Percentiles rank a stretch among this genome's conserved stretches.
These are phyloP conservation scores for Anabacerthia variegaticeps DNA, from an alignment of 2,797 vertebrate genomes.

Conservation along the genomic window DNA sequence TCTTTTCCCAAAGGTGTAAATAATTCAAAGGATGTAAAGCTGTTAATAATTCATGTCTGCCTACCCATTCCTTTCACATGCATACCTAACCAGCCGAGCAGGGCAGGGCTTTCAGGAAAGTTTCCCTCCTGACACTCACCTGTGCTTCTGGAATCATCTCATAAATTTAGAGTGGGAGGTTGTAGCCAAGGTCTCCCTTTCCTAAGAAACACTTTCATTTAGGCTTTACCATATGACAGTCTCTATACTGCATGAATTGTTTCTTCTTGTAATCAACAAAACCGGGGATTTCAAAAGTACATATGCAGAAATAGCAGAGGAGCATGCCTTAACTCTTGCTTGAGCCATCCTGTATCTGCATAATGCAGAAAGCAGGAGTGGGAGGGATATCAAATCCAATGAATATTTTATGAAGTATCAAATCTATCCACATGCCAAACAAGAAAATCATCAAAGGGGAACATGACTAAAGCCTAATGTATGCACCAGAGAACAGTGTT, in stretches of 20 bases:
- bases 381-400: background rate
- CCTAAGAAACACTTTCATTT: background rate
- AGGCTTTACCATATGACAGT: background rate
- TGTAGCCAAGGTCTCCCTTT: background rate
- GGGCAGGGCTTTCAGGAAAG: background rate
- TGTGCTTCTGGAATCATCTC: background rate
- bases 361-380: background rate
- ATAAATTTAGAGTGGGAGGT: background rate
- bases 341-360: background rate
- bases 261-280: background rate
- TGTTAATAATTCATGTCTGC: background rate
- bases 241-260: background rate
- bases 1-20: background rate
- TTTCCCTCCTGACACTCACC: background rate
- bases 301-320: background rate
- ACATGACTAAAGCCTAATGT: background rate
- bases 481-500: background rate
- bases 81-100: background rate
- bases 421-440: background rate
- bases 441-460: background rate
- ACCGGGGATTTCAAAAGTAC: background rate
- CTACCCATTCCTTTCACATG: background rate
- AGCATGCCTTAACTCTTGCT: background rate
- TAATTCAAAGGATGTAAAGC: background rate
- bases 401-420: conserved; percentile 9